These are phyloP conservation scores for Drosophila neotestacea DNA, from an alignment of 2,888 invertebrate species.

Conservation along the genomic window DNA sequence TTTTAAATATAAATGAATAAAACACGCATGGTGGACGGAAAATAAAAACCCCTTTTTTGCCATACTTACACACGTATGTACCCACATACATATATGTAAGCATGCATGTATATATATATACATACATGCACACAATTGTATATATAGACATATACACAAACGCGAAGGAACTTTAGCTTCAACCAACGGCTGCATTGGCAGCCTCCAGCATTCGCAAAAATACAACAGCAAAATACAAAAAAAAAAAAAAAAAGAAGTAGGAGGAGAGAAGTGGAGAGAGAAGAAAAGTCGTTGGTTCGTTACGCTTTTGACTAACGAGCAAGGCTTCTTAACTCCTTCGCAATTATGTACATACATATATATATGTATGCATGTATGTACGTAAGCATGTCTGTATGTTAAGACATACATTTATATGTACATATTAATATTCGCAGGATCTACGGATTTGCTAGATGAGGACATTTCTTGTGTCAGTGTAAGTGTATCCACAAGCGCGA, in stretches of 20 bases:
- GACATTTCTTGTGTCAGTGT: conserved; percentile 10
- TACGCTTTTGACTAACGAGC: conserved; percentile 67
- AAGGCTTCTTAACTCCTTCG: conserved; percentile 69
- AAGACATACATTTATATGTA: conserved; percentile 5
- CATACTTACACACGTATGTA: conserved; percentile 7
- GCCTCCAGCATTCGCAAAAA: conserved; percentile 43
- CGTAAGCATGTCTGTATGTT: neutral
- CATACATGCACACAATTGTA: neutral
- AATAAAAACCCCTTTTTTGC: conserved; percentile 40
- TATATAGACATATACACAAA: neutral
- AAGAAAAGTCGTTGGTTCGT: conserved; percentile 25
- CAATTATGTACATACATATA: conserved; percentile 60
- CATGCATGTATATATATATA: neutral
- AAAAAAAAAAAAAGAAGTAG: neutral
- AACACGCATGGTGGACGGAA: conserved; percentile 50
- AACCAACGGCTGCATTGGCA: conserved; percentile 48
- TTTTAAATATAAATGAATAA: conserved; percentile 78
- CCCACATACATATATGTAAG: conserved; percentile 13
- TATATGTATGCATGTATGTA: conserved; percentile 10
- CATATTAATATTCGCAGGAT: neutral
- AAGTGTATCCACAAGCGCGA: neutral
- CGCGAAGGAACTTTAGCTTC: conserved; percentile 25
- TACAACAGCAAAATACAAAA: neutral
- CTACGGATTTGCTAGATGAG: conserved; percentile 11
- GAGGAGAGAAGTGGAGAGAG: conserved; percentile 11